A percentile compares a stretch with the other conserved stretches of the same genome.
Conservation (phyloP, 2,888 invertebrate species). For the Trypoxylon attenuatum region DNA sequence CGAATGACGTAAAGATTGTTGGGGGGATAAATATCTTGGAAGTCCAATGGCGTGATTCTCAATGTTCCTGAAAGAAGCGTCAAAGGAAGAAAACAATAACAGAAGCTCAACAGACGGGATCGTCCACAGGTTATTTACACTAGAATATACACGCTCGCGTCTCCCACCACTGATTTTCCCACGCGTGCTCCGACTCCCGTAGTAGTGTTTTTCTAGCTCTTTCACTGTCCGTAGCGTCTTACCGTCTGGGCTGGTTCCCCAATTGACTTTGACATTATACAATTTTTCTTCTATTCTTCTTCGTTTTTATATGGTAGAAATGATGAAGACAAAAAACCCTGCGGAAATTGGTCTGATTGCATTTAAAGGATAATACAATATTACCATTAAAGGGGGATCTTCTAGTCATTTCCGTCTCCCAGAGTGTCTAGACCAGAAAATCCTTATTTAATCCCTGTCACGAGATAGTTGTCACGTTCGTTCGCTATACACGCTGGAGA, state of each 20-base stretch:
- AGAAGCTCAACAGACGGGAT: conserved; percentile 13
- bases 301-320: too few species aligned
- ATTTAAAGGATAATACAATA: too few species aligned
- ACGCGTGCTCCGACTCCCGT: conserved; percentile 60
- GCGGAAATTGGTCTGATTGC: too few species aligned
- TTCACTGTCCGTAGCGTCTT: conserved; percentile 55
- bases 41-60: too few species aligned
- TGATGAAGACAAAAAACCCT: too few species aligned
- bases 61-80: too few species aligned
- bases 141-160: conserved; percentile 31
- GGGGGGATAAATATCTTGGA: too few species aligned
- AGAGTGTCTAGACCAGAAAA: conserved; percentile 33
- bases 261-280: neutral
- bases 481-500: conserved; percentile 6
- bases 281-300: neutral
- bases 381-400: too few species aligned
- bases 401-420: conserved; percentile 14
- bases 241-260: conserved; percentile 60
- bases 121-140: conserved; percentile 21
- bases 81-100: neutral
- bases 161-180: conserved; percentile 66
- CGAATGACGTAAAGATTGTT: too few species aligned
- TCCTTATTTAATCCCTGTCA: conserved; percentile 27
- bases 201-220: conserved; percentile 51
- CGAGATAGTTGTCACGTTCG: conserved; percentile 27